Base-by-base conservation (phyloP, 35 echinoderm and acorn worm genomes). In the Stichopus chloronotus region DNA sequence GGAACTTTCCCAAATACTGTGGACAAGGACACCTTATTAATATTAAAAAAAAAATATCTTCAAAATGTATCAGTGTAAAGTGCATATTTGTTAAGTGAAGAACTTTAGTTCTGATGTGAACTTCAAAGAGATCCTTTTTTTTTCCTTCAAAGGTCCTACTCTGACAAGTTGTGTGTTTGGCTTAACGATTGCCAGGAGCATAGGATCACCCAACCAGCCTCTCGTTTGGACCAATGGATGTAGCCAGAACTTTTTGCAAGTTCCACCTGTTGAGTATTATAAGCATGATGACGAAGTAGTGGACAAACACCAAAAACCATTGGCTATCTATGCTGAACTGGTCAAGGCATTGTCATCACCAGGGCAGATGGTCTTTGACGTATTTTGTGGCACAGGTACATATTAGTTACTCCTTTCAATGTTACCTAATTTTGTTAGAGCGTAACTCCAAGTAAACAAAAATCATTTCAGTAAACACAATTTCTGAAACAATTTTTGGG, bases 161-260 rank as follows among this genome's bases (percentile, higher is more conserved):
- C 72, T 76, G 4, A 76, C 72, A 76, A 76, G 72, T 17, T 76
- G 72, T 76, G 72, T 76, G 72, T 76, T 76, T 76, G 72, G 72
- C 4, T 8, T 76, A 17, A 76, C 72, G 16, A 76, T 76, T 76
- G 72, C 72, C 14, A 76, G 72, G 72, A 76, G 14, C 8, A 1
- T 76, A 12, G 72, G 8, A 6, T 76, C 25, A 76, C 14, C 0
- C 19, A 8, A 76, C 72, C 7, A 8, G 25, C 7, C 7, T 11
- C 14, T 76, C 4, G 8, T 76, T 6, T 76, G 72, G 9, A 76
- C 19, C 25, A 17, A 8, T 11, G 9, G 72, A 17, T 17, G 14
- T 3, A 76, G 72, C 14, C 72, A 76, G 72, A 76, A 76, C 72
- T 17, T 76, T 6, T 6, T 76, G 0, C 19, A 76, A 17, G 72